Evolutionary conservation across 2,797 vertebrate genomes (phyloP), one percentile per base, ranked within the genome.

Genomic region (Mus minutoides): DNA sequence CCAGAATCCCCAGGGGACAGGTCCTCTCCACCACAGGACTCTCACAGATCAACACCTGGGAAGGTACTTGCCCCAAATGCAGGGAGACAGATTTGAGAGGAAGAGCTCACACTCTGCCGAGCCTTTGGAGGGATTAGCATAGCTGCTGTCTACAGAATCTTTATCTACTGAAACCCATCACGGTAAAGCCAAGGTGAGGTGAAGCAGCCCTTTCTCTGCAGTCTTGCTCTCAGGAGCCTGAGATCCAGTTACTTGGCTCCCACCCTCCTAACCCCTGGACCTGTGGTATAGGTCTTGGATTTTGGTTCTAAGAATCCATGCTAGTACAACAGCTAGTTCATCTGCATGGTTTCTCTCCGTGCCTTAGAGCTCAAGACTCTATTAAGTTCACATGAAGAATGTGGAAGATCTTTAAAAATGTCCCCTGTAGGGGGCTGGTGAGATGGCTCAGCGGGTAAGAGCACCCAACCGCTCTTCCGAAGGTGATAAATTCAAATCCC

Each of bases 41-140:
- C 88, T 92, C 88, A 22, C 80, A 82, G 34, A 76, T 13, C 40
- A 24, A 78, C 78, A 91, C 88, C 78, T 85, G 69, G 84, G 87
- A 80, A 91, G 22, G 64, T n/a, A 60, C 75, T 79, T 95, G 37
- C 54, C 71, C 34, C 43, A 64, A 78, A 84, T 83, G 24, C 26
- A n/a, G 78, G 19, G 78, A 90, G 82, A 67, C 10, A 60, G 22
- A 26, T 34, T 49, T 34, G 60, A 76, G 83, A 29, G 29, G 40
- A 77, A 31, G 37, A 24, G 11, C 37, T 62, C 67, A 34, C 26
- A 21, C 26, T 31, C 10, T 6, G 21, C 54, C 1, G n/a, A 49
- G 6, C 58, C n/a, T 4, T 43, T 26, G 12, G 56, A 87, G 40
- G 49, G 29, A 52, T 31, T 24, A 62, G 73, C 49, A 4, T 10